Percentiles rank a stretch among this genome's conserved stretches.
phyloP scores from a whole-genome alignment of 2,113 vertebrate genomes.

The Petrocephalus zakoni region DNA sequence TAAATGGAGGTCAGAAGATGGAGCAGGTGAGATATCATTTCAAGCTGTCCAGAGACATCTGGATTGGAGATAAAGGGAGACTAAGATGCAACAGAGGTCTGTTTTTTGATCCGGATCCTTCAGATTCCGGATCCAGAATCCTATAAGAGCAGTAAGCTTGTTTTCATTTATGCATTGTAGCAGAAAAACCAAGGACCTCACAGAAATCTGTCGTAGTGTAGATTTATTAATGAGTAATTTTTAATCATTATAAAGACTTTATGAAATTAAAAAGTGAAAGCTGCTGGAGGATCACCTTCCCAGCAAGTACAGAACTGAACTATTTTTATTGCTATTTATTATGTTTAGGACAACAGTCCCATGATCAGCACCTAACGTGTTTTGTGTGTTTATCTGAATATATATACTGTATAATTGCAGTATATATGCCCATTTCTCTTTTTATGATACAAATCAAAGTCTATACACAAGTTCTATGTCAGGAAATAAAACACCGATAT shows the following conservation, averaged over 20 bases:
- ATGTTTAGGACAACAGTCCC: not conserved
- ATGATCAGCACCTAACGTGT: not conserved
- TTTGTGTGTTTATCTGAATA: not conserved
- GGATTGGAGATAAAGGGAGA: not conserved
- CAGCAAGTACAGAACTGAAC: not conserved
- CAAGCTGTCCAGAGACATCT: not conserved
- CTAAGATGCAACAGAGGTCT: not conserved
- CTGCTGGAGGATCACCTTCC: not conserved
- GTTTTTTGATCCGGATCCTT: not conserved
- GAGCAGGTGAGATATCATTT: not conserved
- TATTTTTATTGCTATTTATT: not conserved
- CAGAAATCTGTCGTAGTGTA: not conserved
- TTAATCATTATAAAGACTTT: not conserved
- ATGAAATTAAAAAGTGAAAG: not conserved
- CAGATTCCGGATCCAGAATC: not conserved
- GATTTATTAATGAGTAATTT: not conserved
- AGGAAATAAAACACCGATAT: constrained; percentile 4
- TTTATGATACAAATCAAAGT: not conserved
- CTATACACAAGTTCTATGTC: not conserved
- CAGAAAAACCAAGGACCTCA: not conserved
- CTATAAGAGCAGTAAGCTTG: not conserved
- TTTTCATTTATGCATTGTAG: not conserved
- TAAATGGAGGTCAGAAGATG: not conserved
- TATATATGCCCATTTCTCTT: not conserved
- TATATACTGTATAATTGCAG: not conserved